phyloP scores from a whole-genome alignment of 2,797 vertebrate genomes.

The Arctocebus calabarensis region DNA sequence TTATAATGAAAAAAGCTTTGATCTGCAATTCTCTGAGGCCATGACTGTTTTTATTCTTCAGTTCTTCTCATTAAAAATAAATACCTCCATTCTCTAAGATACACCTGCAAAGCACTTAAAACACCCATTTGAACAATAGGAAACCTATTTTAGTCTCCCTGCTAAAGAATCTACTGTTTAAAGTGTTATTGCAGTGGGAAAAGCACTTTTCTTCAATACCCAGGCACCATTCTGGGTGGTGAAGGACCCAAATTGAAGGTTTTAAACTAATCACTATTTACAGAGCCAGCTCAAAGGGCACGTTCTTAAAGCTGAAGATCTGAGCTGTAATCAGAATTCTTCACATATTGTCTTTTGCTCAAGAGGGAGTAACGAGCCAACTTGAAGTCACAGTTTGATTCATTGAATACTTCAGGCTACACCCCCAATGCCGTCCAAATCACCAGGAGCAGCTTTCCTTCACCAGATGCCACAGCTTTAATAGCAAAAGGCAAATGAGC shows the following conservation, averaged over 20 bases:
- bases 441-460: neutral
- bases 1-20: slow-evolving; percentile 88
- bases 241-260: slow-evolving; percentile 69
- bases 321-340: slow-evolving; percentile 72
- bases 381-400: slow-evolving; percentile 58
- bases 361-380: slow-evolving; percentile 56
- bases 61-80: slow-evolving; percentile 90
- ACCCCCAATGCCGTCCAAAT: slow-evolving; percentile 19
- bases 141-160: slow-evolving; percentile 80
- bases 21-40: slow-evolving; percentile 87
- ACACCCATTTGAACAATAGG: slow-evolving; percentile 79
- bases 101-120: slow-evolving; percentile 85
- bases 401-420: neutral
- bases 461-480: neutral
- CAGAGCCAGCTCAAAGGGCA: slow-evolving; percentile 68
- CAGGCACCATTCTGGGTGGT: slow-evolving; percentile 39
- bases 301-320: slow-evolving; percentile 62
- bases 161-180: slow-evolving; percentile 71
- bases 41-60: slow-evolving; percentile 87
- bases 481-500: slow-evolving; percentile 49
- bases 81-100: slow-evolving; percentile 85
- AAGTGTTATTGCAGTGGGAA: slow-evolving; percentile 67
- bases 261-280: slow-evolving; percentile 70
- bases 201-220: slow-evolving; percentile 9
- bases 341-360: slow-evolving; percentile 46